These are phyloP conservation scores for Luidia sarsii DNA, from an alignment of 53 echinoderm and acorn worm genomes.

Conservation along the genomic window DNA sequence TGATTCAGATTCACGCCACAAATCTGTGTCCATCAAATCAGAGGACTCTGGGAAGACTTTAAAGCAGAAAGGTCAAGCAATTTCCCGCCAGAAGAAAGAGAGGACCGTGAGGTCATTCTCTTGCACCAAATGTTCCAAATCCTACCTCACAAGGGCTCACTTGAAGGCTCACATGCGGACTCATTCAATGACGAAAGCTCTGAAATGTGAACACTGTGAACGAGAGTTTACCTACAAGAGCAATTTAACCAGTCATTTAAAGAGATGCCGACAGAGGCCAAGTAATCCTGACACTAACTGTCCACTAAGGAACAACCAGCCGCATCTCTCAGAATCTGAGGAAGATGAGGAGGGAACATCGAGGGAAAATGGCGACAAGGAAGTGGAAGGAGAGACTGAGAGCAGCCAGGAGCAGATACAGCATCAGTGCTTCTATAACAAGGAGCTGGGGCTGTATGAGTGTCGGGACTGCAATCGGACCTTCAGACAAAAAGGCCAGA, in stretches of 20 bases:
- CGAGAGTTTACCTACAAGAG: slow-evolving; percentile 43
- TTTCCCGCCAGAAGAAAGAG: slow-evolving; percentile 31
- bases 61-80: slow-evolving; percentile 30
- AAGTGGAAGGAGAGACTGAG: not conserved
- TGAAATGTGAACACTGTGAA: slow-evolving; percentile 30
- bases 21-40: slow-evolving; percentile 17
- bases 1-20: not conserved
- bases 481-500: slow-evolving; percentile 40
- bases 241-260: slow-evolving; percentile 34
- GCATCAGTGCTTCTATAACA: slow-evolving; percentile 12
- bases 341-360: not conserved
- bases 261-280: not conserved
- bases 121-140: slow-evolving; percentile 26
- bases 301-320: not conserved
- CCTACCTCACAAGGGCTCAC: slow-evolving; percentile 38
- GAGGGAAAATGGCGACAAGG: not conserved
- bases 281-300: not conserved
- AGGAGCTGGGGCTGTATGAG: slow-evolving; percentile 17
- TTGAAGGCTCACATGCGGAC: slow-evolving; percentile 41
- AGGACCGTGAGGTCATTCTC: slow-evolving; percentile 3
- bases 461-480: slow-evolving; percentile 22
- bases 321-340: too few species aligned
- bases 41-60: slow-evolving; percentile 49
- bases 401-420: not conserved
- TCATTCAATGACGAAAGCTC: not conserved